Percentiles rank a stretch among this genome's conserved stretches.
phyloP scores from a whole-genome alignment of 2,113 vertebrate genomes.

The Erythrocebus patas region DNA sequence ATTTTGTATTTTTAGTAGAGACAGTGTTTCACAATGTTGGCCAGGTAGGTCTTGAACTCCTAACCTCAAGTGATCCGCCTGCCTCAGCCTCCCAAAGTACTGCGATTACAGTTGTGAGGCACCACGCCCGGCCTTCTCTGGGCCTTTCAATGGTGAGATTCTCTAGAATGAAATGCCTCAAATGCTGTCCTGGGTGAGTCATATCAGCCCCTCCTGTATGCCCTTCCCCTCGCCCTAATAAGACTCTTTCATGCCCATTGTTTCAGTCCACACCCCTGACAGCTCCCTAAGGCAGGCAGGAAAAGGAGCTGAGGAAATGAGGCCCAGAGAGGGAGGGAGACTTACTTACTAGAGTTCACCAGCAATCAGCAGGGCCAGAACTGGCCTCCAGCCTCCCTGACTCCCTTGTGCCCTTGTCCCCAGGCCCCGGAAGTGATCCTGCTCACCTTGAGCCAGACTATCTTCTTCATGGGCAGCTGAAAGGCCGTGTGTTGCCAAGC shows the following conservation, averaged over 20 bases:
- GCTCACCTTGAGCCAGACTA: conserved; percentile 82
- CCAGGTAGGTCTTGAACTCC: no score
- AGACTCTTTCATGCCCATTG: background rate
- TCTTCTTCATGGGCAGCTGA: conserved; percentile 82
- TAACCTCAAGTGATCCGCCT: no score
- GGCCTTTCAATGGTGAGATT: background rate
- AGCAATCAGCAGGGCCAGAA: background rate
- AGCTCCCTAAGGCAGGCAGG: background rate
- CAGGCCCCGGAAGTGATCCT: background rate
- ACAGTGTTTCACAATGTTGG: no score
- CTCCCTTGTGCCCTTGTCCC: background rate
- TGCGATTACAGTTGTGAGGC: background rate
- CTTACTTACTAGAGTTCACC: background rate
- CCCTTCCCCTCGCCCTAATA: background rate
- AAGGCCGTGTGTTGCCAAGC: conserved; percentile 88
- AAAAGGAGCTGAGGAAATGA: background rate
- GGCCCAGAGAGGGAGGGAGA: background rate
- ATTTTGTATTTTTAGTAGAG: no score
- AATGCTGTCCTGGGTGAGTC: background rate
- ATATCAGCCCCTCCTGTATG: background rate
- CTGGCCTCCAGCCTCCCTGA: background rate
- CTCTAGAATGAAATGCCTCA: background rate
- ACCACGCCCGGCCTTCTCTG: fast-evolving
- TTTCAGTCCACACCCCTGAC: background rate
- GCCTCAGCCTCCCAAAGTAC: no score